Evolutionary conservation across 2,797 vertebrate species (phyloP).

Genomic region (Toxotes lorentzi): DNA sequence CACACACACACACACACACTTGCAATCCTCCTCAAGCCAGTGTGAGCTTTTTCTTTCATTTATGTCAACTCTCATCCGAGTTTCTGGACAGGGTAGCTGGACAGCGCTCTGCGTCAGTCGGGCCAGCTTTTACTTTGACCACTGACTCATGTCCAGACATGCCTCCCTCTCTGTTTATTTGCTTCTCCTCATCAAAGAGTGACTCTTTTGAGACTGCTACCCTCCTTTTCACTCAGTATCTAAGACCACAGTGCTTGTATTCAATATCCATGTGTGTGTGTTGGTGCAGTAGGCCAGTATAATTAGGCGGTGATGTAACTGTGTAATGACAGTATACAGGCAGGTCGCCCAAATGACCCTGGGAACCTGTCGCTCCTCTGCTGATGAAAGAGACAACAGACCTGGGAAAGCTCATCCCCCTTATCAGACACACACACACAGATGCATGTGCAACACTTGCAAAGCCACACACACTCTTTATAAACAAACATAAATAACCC

Average conservation of each 20-base stretch:
- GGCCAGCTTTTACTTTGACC: conserved; percentile 69
- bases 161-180: conserved; percentile 59
- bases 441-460: conserved; percentile 37
- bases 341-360: conserved; percentile 77
- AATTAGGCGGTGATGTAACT: conserved; percentile 79
- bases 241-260: conserved; percentile 46
- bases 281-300: conserved; percentile 48
- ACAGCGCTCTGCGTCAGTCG: conserved; percentile 42
- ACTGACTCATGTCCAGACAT: conserved; percentile 80
- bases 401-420: conserved; percentile 82
- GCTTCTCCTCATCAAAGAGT: conserved; percentile 51
- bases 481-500: conserved; percentile 46
- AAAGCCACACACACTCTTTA: conserved; percentile 23
- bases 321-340: conserved; percentile 78
- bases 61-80: conserved; percentile 58
- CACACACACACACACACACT: conserved; percentile 24
- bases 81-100: conserved; percentile 69
- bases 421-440: conserved; percentile 77
- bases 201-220: conserved; percentile 36
- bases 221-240: conserved; percentile 46
- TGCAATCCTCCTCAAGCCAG: conserved; percentile 49
- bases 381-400: conserved; percentile 82
- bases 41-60: conserved; percentile 56
- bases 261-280: not conserved
- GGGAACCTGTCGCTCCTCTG: conserved; percentile 80